Conservation (phyloP, 2,797 vertebrate genomes). For the Manis javanica region DNA sequence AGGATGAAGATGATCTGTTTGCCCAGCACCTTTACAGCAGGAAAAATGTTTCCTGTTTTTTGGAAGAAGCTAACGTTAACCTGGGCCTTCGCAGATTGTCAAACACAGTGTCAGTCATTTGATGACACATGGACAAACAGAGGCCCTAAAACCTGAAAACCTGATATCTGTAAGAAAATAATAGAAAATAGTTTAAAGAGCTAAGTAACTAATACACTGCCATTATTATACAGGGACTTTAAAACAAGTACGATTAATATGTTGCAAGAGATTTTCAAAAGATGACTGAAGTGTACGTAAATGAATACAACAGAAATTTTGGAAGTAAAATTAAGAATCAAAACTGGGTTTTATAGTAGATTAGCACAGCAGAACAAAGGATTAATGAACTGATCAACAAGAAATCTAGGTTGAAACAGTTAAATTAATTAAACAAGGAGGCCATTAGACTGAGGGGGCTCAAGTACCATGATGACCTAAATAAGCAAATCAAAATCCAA, state of each 20-base stretch:
- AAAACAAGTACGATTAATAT: background rate
- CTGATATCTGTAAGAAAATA: background rate
- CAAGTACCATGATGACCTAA: background rate
- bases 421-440: background rate
- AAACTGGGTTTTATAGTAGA: background rate
- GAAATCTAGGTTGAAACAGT: background rate
- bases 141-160: background rate
- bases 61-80: background rate
- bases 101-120: background rate
- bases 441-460: background rate
- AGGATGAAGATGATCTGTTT: background rate
- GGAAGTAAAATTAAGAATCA: background rate
- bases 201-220: background rate
- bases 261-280: background rate
- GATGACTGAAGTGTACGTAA: background rate
- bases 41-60: background rate
- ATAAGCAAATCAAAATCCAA: background rate
- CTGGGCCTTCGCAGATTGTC: background rate
- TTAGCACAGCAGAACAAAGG: background rate
- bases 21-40: background rate
- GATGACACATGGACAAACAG: background rate
- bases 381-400: background rate
- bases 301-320: background rate
- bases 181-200: background rate
- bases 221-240: background rate